Conservation (phyloP, 2,113 vertebrate genomes). For the Platichthys flesus region DNA sequence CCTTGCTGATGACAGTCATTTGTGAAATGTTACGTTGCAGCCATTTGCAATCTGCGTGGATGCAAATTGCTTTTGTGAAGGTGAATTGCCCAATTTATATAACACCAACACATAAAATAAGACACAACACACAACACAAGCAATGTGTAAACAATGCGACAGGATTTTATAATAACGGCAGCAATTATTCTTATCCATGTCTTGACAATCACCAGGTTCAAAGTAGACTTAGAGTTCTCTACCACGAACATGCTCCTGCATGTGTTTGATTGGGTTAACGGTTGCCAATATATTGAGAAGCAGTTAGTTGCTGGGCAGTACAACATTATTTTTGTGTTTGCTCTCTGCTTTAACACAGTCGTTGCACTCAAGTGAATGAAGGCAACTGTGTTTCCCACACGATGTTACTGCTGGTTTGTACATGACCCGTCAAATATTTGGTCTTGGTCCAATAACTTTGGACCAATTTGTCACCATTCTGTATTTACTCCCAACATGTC, state of each 20-base stretch:
- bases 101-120: neutral
- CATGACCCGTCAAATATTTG: too few species aligned
- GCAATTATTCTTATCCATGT: neutral
- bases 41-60: neutral
- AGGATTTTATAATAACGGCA: neutral
- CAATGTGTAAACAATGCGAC: neutral
- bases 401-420: too few species aligned
- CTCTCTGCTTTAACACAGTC: neutral
- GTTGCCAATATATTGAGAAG: neutral
- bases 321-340: neutral
- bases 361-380: too few species aligned
- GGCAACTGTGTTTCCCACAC: too few species aligned
- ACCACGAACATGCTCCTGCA: too few species aligned
- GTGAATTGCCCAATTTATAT: neutral
- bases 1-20: neutral
- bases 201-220: neutral
- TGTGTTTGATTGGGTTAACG: too few species aligned
- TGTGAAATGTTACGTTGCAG: neutral
- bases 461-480: too few species aligned
- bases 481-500: too few species aligned
- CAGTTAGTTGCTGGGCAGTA: neutral
- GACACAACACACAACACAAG: neutral
- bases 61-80: conserved; percentile 1
- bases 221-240: neutral
- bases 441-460: too few species aligned